Conservation (phyloP, 1,140 invertebrate genomes). For the Rhagoletis pomonella region DNA sequence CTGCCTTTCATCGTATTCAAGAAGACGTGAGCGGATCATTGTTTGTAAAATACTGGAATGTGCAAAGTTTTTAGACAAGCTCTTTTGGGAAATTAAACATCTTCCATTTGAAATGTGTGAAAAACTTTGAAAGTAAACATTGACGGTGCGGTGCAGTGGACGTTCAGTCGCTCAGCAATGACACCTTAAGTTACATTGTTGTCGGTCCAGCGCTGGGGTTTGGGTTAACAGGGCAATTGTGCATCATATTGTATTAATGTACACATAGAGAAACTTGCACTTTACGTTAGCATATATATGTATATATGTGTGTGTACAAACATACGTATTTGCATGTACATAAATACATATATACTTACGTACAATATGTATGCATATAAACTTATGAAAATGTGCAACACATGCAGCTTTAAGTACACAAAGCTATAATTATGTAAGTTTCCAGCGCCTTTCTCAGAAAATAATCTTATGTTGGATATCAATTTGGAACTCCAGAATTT, state of each 20-base stretch:
- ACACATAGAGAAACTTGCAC: not conserved
- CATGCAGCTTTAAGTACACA: no score
- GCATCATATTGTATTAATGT: not conserved
- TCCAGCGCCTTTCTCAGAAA: no score
- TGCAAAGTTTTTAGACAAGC: constrained; percentile 12
- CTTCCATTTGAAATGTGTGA: constrained; percentile 70
- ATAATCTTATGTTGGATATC: no score
- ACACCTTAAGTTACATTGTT: constrained; percentile 2
- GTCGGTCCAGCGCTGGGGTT: not conserved
- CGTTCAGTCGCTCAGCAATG: not conserved
- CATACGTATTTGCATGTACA: not conserved
- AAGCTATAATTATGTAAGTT: no score
- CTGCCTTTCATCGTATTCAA: not conserved
- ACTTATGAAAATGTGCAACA: no score
- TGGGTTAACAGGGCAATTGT: not conserved
- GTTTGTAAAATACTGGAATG: not conserved
- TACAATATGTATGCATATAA: not conserved
- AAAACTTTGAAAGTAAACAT: constrained; percentile 55
- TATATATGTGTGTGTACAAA: not conserved
- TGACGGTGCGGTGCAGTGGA: constrained; percentile 33
- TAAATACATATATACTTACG: not conserved
- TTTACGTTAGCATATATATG: not conserved
- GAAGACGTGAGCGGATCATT: not conserved
- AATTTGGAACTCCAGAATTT: no score
- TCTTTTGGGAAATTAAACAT: constrained; percentile 73